Evolutionary conservation across 2,113 vertebrate species (phyloP), one percentile per base, ranked within the genome.

Genomic region (Oreochromis tanganicae): DNA sequence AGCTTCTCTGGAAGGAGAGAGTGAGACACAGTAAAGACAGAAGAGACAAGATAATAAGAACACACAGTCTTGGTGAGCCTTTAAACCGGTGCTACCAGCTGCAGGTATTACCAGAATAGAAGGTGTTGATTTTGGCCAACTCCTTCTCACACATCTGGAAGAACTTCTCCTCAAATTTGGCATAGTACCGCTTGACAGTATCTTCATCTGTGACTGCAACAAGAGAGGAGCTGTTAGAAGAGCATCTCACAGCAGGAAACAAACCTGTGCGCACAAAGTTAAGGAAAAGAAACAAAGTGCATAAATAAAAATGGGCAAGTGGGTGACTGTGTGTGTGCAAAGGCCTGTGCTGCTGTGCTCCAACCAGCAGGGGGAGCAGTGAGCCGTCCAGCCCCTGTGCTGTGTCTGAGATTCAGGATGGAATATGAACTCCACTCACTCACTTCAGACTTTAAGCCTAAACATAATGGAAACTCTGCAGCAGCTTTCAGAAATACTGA

Each of bases 61-160:
- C 19, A 54, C 19, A 7, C 17, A 13, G 34, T 29, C 3, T 38
- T 0, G 6, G 9, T 54, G 55, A 48, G 46, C 56, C 24, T 29
- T 5, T 11, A 4, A 4, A 84, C 13, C 10, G 36, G 52, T 9
- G 19, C 24, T 8, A 3, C 43, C 27, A 54, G 79, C 14, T 61
- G 29, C 1, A 43, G 21, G 32, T 3, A 16, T 97, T 96, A 99
- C 99, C 99, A 96, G 99, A 99, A 96, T 99, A 99, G 97, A 99
- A 99, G 43, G 98, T 99, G 96, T 99, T 99, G 96, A 99, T 99
- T 97, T 99, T 99, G 96, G 98, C 97, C 95, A 99, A 97, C 94
- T 99, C 99, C 83, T 99, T 99, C 95, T 99, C 99, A 94, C 98
- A 99, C 8, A 97, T 97, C 96, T 99, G 99, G 96, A 99, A 99